phyloP scores from a whole-genome alignment of 2,113 vertebrate species.

The Polypterus senegalus region DNA sequence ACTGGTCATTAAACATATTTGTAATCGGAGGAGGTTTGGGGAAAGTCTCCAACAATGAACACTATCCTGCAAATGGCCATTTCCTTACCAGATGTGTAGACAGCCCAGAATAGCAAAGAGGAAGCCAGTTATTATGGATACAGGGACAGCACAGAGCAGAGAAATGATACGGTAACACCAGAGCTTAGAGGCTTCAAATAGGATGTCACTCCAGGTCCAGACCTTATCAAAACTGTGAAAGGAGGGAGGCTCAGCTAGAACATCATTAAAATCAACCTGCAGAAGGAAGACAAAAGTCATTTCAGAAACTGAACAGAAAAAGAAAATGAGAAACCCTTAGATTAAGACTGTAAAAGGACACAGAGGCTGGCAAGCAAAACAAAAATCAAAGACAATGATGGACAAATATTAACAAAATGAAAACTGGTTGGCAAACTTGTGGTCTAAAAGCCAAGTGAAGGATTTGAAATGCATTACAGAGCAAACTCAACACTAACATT shows the following conservation, averaged over 20 bases:
- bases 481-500: too few relatives aligned
- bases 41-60: too few relatives aligned
- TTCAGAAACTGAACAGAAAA: too few relatives aligned
- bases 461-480: too few relatives aligned
- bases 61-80: too few relatives aligned
- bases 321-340: too few relatives aligned
- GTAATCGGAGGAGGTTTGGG: too few relatives aligned
- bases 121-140: slow-evolving; percentile 48
- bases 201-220: slow-evolving; percentile 49
- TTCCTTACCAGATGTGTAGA: slow-evolving; percentile 56
- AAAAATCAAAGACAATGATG: neutral
- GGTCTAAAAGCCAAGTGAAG: too few relatives aligned
- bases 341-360: too few relatives aligned
- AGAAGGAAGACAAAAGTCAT: neutral
- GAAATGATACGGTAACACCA: slow-evolving; percentile 57
- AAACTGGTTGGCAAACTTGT: too few relatives aligned
- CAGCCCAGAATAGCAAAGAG: slow-evolving; percentile 50
- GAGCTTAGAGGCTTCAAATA: slow-evolving; percentile 46
- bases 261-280: slow-evolving; percentile 57
- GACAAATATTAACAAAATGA: too few relatives aligned
- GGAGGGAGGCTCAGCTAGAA: slow-evolving; percentile 46
- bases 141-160: slow-evolving; percentile 46
- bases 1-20: too few relatives aligned
- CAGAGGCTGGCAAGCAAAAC: neutral
- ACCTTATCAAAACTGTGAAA: slow-evolving; percentile 45